Evolutionary conservation across 2,113 vertebrate genomes (phyloP).

Genomic region (Eclectus roratus): DNA sequence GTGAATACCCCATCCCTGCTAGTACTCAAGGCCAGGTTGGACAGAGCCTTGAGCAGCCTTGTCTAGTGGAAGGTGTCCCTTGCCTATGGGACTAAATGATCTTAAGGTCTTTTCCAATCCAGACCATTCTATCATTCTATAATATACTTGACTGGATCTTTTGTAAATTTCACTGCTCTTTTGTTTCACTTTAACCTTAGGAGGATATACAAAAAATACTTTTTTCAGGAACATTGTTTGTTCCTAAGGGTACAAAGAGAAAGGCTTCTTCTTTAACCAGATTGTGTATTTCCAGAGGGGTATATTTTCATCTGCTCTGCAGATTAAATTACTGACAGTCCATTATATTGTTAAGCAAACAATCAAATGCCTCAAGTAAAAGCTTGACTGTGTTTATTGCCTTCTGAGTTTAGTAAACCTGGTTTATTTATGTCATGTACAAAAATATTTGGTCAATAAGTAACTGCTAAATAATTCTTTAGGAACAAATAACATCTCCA

Average conservation of each 20-base stretch:
- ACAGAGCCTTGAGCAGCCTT: neutral
- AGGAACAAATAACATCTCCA: neutral
- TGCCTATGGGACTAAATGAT: neutral
- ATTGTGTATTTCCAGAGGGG: conserved; percentile 34
- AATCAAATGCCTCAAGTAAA: neutral
- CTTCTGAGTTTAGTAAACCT: neutral
- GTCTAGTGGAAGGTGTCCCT: neutral
- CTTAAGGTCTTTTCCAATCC: neutral
- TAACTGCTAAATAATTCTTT: conserved; percentile 27
- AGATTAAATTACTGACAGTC: conserved; percentile 28
- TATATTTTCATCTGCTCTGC: neutral
- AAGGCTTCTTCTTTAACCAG: conserved; percentile 20
- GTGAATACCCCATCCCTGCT: neutral
- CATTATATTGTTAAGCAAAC: conserved; percentile 22
- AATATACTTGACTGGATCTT: conserved; percentile 43
- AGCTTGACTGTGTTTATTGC: neutral
- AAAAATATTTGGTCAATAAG: conserved; percentile 61
- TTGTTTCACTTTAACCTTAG: conserved; percentile 33
- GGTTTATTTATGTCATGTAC: conserved; percentile 22
- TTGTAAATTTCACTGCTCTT: conserved; percentile 55
- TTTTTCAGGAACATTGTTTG: conserved; percentile 47
- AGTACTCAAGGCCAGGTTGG: neutral
- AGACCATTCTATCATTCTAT: neutral
- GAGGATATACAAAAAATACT: conserved; percentile 46
- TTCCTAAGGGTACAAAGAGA: conserved; percentile 14